phyloP scores from a whole-genome alignment of 2,797 vertebrate genomes.

The Typhlichthys eigenmanni region DNA sequence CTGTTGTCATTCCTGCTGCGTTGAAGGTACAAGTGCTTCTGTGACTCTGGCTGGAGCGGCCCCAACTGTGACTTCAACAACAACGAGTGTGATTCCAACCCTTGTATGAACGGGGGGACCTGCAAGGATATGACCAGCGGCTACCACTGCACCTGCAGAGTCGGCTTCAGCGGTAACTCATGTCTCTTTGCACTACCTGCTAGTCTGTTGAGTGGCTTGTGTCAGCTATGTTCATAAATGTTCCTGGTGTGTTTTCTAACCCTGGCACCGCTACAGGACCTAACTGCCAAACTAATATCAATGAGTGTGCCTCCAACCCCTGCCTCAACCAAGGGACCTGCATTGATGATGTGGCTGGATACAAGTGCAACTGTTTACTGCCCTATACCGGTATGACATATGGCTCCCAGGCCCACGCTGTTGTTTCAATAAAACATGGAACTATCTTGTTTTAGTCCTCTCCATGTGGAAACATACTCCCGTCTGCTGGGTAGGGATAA shows the following conservation, averaged over 20 bases:
- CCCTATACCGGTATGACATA: constrained; percentile 89
- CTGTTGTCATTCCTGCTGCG: background rate
- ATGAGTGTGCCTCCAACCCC: constrained; percentile 96
- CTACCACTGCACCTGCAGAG: constrained; percentile 92
- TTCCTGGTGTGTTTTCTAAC: constrained; percentile 50
- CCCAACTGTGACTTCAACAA: constrained; percentile 94
- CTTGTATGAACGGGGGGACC: constrained; percentile 92
- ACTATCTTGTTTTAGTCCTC: constrained; percentile 43
- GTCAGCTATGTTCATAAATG: constrained; percentile 23
- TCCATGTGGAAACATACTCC: constrained; percentile 63
- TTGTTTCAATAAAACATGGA: background rate
- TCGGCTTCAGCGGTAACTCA: constrained; percentile 90
- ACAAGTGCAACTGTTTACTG: constrained; percentile 93
- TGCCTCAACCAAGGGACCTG: constrained; percentile 97
- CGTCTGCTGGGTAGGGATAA: constrained; percentile 60
- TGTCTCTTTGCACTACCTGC: background rate
- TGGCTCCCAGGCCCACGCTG: background rate
- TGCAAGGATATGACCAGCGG: constrained; percentile 97
- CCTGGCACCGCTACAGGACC: constrained; percentile 77
- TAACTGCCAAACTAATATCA: constrained; percentile 98
- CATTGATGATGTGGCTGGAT: constrained; percentile 94
- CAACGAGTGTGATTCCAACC: constrained; percentile 94
- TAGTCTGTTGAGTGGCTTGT: constrained; percentile 17
- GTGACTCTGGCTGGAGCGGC: constrained; percentile 93
- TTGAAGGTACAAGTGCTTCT: constrained; percentile 83